These are phyloP conservation scores for Stichodactyla mertensii DNA, from an alignment of 64 coral and sea anemone genomes.

Conservation along the genomic window DNA sequence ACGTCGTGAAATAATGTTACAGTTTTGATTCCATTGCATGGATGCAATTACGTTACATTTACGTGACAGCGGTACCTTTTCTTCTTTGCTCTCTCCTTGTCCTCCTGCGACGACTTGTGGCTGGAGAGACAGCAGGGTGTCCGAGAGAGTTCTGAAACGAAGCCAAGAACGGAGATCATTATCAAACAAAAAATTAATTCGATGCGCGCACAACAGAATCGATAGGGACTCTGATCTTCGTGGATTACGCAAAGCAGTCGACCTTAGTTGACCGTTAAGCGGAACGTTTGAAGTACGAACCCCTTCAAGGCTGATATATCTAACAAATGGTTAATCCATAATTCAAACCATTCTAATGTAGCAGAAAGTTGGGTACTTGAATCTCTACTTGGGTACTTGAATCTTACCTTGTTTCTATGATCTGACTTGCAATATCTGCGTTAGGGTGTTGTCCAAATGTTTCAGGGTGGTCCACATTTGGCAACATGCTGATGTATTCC, in stretches of 20 bases:
- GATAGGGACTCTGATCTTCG: background rate
- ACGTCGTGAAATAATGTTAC: too few species aligned
- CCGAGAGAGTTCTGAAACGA: conserved; percentile 74
- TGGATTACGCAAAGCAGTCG: too few species aligned
- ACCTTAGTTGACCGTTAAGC: background rate
- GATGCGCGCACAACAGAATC: background rate
- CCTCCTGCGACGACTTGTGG: conserved; percentile 72
- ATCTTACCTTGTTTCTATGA: conserved; percentile 88
- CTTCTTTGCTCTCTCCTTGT: conserved; percentile 82
- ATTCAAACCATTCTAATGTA: background rate
- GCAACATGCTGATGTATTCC: conserved; percentile 98
- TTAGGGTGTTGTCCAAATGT: conserved; percentile 96
- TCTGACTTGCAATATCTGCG: conserved; percentile 97
- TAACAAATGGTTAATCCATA: background rate
- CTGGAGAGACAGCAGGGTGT: conserved; percentile 84
- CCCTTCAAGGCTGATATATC: background rate
- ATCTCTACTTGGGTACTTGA: background rate
- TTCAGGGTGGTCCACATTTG: conserved; percentile 91
- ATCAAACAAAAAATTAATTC: too few species aligned
- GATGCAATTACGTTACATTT: background rate
- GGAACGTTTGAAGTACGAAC: background rate
- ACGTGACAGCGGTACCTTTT: conserved; percentile 55
- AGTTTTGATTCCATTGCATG: too few species aligned
- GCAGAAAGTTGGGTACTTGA: background rate
- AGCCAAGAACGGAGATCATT: background rate